phyloP scores from a whole-genome alignment of 2,888 invertebrate species.

The Cerastis rubricosa region DNA sequence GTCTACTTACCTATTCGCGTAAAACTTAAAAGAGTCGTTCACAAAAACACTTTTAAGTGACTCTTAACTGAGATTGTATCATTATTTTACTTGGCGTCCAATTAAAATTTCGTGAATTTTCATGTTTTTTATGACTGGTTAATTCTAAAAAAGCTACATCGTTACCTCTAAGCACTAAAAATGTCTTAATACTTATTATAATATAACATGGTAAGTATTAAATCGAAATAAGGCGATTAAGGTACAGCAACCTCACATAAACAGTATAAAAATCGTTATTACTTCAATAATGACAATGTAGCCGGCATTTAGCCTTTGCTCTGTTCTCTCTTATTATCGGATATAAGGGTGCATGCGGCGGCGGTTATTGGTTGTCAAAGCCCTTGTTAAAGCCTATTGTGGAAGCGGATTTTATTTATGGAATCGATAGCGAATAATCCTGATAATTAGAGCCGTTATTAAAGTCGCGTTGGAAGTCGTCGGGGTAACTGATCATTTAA shows the following conservation, averaged over 20 bases:
- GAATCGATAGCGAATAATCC: constrained; percentile 37
- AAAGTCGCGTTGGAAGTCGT: constrained; percentile 2
- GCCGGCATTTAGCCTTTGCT: constrained; percentile 42
- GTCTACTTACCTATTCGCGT: constrained; percentile 44
- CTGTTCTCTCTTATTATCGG: constrained; percentile 47
- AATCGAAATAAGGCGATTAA: constrained; percentile 5
- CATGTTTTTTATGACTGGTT: background rate
- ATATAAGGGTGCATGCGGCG: constrained; percentile 33
- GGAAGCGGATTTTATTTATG: constrained; percentile 37
- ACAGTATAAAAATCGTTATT: constrained; percentile 27
- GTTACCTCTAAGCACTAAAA: background rate
- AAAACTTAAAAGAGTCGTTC: constrained; percentile 30
- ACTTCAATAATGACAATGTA: constrained; percentile 28
- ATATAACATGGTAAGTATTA: background rate
- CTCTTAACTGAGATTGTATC: constrained; percentile 21
- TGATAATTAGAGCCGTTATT: constrained; percentile 33
- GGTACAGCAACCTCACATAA: background rate
- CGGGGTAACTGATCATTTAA: constrained; percentile 15
- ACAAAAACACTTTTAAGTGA: constrained; percentile 9
- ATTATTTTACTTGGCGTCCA: constrained; percentile 26
- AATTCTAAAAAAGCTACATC: background rate
- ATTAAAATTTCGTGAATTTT: constrained; percentile 1
- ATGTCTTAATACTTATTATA: background rate
- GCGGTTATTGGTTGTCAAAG: constrained; percentile 40
- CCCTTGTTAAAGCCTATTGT: constrained; percentile 38